Percentiles rank a stretch among this genome's conserved stretches.
Evolutionary conservation across 2,797 vertebrate genomes (phyloP).

Genomic region (Gallinago solitaria): DNA sequence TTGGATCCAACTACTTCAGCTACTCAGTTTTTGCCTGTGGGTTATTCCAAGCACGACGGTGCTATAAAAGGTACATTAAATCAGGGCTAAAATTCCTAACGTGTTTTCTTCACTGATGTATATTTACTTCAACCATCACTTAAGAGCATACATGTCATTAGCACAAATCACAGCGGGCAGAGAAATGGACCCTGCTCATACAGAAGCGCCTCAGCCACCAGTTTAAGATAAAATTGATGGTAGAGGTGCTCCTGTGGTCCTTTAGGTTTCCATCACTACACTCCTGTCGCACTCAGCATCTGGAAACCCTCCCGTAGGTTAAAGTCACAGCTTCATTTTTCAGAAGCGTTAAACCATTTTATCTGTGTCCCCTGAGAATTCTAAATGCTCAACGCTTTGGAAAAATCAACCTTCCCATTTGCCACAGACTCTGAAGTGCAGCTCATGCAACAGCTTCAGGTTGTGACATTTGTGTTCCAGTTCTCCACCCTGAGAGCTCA

Average conservation of each 20-base stretch:
- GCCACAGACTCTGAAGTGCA: not conserved
- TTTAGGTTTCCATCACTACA: not conserved
- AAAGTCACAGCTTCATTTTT: not conserved
- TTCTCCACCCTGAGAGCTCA: not conserved
- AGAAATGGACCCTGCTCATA: not conserved
- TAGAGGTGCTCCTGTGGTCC: not conserved
- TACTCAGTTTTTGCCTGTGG: not conserved
- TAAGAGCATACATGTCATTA: not conserved
- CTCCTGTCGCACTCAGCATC: not conserved
- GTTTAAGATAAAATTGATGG: rapidly evolving
- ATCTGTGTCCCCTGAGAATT: not conserved
- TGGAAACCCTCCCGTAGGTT: not conserved
- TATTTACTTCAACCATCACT: not conserved
- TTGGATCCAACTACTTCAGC: not conserved
- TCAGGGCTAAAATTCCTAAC: not conserved
- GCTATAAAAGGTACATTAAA: constrained; percentile 1
- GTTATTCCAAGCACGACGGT: not conserved
- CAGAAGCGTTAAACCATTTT: not conserved
- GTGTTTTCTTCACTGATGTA: not conserved
- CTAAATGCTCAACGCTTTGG: not conserved
- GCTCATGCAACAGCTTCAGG: not conserved
- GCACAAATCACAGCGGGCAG: not conserved
- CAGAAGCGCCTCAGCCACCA: not conserved
- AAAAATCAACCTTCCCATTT: not conserved
- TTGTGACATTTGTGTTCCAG: not conserved